A percentile compares a stretch with the other conserved stretches of the same genome.
phyloP scores from a whole-genome alignment of 2,888 invertebrate species.

The Ditula angustiorana region DNA sequence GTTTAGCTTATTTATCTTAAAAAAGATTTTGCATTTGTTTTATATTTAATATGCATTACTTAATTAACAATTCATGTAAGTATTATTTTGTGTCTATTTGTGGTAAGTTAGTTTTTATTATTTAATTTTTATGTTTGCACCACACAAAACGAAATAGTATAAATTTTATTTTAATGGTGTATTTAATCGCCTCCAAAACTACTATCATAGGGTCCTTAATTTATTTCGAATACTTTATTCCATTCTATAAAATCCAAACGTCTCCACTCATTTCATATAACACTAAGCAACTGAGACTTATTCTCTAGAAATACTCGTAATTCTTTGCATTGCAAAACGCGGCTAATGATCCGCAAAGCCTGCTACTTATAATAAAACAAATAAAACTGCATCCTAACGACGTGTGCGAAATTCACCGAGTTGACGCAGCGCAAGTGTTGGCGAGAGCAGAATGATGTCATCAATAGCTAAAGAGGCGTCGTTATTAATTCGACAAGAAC shows the following conservation, averaged over 20 bases:
- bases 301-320: neutral
- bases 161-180: no score
- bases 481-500: conserved; percentile 50
- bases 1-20: no score
- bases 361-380: conserved; percentile 39
- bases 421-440: conserved; percentile 54
- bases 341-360: conserved; percentile 16
- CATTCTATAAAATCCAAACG: neutral
- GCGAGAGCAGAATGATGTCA: conserved; percentile 52
- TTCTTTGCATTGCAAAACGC: neutral
- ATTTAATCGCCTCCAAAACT: no score
- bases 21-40: no score
- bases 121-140: no score
- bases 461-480: conserved; percentile 47
- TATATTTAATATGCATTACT: no score
- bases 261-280: neutral
- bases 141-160: no score
- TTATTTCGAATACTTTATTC: no score
- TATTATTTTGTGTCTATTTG: no score
- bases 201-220: no score
- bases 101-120: no score
- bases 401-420: conserved; percentile 51
- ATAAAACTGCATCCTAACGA: conserved; percentile 50
- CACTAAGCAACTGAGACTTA: neutral
- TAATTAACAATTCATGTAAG: no score